Conservation (phyloP, 2,888 invertebrate species). For the Caenorhabditis japonica region DNA sequence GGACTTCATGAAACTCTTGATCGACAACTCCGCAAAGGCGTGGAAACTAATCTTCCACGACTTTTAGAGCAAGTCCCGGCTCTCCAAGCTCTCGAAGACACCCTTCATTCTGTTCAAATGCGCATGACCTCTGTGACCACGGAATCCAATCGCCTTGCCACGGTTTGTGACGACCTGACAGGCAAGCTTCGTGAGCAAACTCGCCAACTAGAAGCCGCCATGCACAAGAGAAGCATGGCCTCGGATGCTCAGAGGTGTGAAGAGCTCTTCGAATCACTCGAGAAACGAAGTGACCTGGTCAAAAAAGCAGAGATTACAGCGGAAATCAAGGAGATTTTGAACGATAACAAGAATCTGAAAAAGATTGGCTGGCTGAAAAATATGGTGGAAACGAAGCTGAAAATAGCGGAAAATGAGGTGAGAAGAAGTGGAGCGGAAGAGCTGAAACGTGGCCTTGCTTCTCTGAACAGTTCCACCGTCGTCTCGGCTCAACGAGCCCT, state of each 20-base stretch:
- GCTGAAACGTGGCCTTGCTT: constrained; percentile 66
- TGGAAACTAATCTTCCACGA: constrained; percentile 73
- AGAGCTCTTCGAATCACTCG: constrained; percentile 62
- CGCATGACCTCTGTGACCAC: constrained; percentile 48
- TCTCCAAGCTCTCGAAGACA: constrained; percentile 71
- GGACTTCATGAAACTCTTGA: constrained; percentile 70
- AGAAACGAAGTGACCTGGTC: constrained; percentile 63
- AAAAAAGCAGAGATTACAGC: constrained; percentile 58
- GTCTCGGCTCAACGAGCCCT: constrained; percentile 62
- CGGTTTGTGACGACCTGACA: constrained; percentile 42
- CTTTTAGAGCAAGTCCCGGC: constrained; percentile 74
- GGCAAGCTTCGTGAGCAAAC: constrained; percentile 43
- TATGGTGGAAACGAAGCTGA: constrained; percentile 56
- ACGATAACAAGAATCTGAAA: constrained; percentile 54
- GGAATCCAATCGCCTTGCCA: constrained; percentile 45
- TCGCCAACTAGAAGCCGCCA: constrained; percentile 37
- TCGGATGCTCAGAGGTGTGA: constrained; percentile 63
- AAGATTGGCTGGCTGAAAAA: constrained; percentile 63
- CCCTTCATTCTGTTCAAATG: constrained; percentile 61
- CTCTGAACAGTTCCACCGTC: constrained; percentile 70
- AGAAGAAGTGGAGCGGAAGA: constrained; percentile 63
- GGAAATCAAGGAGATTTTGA: constrained; percentile 58
- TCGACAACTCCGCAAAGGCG: constrained; percentile 72
- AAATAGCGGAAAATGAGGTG: constrained; percentile 60
- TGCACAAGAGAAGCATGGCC: constrained; percentile 53